These are phyloP conservation scores for Aurelia aurita complex sp. Pacific DNA, from an alignment of 30 jellyfish, hydroid and myxozoan species.

Conservation along the genomic window DNA sequence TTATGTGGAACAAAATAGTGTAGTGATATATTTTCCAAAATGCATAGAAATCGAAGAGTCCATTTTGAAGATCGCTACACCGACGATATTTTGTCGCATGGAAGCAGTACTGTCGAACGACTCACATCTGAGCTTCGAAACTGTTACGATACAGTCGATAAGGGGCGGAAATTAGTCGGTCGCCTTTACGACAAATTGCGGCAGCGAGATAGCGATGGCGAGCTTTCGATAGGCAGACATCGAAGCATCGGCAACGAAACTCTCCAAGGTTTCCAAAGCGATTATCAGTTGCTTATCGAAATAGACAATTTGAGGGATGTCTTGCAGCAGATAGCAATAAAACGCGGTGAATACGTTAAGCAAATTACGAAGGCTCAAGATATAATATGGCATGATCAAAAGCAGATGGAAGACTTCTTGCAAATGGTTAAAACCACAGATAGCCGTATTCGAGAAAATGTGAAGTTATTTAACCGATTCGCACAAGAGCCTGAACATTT, in stretches of 20 bases:
- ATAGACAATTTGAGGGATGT: conserved; percentile 37
- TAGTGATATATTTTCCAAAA: not conserved
- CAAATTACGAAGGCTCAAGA: conserved; percentile 49
- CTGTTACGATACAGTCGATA: conserved; percentile 67
- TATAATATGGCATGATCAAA: conserved; percentile 54
- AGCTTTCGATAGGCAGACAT: too few relatives aligned
- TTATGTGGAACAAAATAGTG: not conserved
- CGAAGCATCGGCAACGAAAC: conserved; percentile 8
- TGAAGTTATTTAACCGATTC: conserved; percentile 40
- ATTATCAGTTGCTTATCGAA: conserved; percentile 45
- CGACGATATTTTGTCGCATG: not conserved
- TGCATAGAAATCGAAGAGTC: conserved; percentile 21
- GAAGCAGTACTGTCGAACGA: conserved; percentile 39
- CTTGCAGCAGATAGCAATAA: conserved; percentile 44
- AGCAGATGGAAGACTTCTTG: conserved; percentile 55
- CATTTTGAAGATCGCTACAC: conserved; percentile 9
- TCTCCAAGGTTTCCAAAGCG: conserved; percentile 3
- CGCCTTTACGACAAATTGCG: conserved; percentile 49
- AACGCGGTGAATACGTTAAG: conserved; percentile 37
- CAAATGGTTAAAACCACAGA: conserved; percentile 37
- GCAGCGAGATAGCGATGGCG: conserved; percentile 1
- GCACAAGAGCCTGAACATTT: conserved; percentile 41
- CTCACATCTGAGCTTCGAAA: conserved; percentile 60
- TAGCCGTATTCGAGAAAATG: conserved; percentile 39
- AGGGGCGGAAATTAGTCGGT: conserved; percentile 55